Conservation (phyloP, 2,888 invertebrate species). For the Euclidia mi region DNA sequence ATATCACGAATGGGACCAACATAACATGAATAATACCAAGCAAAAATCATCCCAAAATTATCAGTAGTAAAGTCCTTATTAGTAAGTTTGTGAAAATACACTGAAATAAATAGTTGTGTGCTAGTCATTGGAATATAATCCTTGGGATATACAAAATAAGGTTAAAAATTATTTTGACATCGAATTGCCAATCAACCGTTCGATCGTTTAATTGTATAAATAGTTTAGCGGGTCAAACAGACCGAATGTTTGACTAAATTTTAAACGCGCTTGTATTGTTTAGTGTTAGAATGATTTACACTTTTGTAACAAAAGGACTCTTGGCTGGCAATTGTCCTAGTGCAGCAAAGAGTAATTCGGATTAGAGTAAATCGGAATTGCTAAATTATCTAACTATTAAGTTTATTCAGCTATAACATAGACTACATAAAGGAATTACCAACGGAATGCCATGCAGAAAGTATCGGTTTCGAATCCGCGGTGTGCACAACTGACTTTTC, state of each 20-base stretch:
- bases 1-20: slow-evolving; percentile 18
- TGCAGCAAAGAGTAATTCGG: no score
- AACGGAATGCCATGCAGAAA: no score
- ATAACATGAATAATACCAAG: neutral
- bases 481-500: no score
- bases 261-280: slow-evolving; percentile 22
- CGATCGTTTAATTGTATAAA: slow-evolving; percentile 20
- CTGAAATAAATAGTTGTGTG: slow-evolving; percentile 13
- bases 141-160: slow-evolving; percentile 15
- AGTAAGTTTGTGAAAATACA: slow-evolving; percentile 8
- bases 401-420: no score
- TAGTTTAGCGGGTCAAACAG: slow-evolving; percentile 23
- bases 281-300: slow-evolving; percentile 3
- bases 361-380: no score
- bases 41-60: neutral
- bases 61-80: neutral
- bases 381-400: no score
- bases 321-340: no score
- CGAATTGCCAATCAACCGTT: slow-evolving; percentile 6
- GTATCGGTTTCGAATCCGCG: no score
- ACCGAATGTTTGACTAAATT: slow-evolving; percentile 32
- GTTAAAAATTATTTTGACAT: neutral
- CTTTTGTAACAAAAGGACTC: neutral
- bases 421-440: no score
- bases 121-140: neutral